Conservation (phyloP, 2,888 invertebrate genomes). For the Psylliodes chrysocephalus region DNA sequence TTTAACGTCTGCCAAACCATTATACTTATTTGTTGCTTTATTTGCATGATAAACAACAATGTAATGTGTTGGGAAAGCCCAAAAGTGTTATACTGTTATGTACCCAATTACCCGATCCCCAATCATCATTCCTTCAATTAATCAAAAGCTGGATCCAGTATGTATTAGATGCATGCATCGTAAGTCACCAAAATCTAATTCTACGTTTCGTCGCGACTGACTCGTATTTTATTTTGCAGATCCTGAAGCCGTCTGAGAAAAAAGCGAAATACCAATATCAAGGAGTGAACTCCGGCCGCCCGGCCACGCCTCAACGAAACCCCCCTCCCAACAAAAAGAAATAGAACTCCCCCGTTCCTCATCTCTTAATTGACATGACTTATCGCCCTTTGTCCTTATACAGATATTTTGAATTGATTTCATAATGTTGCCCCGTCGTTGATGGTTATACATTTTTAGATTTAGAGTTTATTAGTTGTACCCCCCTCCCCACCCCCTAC, state of each 20-base stretch:
- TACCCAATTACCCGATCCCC: not conserved
- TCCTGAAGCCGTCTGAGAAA: conserved; percentile 99
- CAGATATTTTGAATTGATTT: conserved; percentile 32
- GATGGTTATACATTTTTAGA: conserved; percentile 46
- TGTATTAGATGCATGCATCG: not conserved
- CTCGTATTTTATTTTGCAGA: conserved; percentile 70
- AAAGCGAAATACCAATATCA: conserved; percentile 99
- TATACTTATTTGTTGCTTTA: too few relatives aligned
- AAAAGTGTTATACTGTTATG: not conserved
- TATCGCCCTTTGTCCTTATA: conserved; percentile 12
- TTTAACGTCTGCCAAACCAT: too few relatives aligned
- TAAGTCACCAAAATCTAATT: not conserved
- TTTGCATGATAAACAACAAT: too few relatives aligned
- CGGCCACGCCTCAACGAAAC: conserved; percentile 83
- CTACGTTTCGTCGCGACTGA: not conserved
- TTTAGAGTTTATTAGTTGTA: conserved; percentile 44
- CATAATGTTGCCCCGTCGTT: conserved; percentile 36
- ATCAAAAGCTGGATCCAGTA: not conserved
- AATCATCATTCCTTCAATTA: not conserved
- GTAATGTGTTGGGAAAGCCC: too few relatives aligned
- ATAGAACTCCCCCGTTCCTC: conserved; percentile 55
- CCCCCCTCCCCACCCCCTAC: too few relatives aligned
- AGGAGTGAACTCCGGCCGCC: conserved; percentile 86
- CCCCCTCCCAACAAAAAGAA: conserved; percentile 77
- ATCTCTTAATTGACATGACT: not conserved